Base-by-base conservation (phyloP, 2,113 vertebrate species). In the Oreocharis arfaki region DNA sequence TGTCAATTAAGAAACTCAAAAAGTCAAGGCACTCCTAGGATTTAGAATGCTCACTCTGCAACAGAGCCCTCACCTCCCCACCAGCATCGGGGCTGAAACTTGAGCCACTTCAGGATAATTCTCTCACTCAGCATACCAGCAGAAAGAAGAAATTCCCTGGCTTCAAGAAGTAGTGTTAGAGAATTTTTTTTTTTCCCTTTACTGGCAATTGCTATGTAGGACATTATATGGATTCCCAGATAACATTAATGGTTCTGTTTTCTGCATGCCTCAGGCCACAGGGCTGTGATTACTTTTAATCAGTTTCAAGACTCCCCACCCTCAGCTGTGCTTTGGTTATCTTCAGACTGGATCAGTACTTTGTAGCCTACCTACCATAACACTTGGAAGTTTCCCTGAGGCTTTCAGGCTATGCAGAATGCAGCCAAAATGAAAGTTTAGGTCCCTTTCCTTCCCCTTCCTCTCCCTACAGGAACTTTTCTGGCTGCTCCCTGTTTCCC, bases 251-350 rank as follows among this genome's bases (percentile, higher is more conserved):
- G 90, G 71, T 74, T 94, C 87, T 95, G 92, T 71, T 97, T 97
- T 92, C 92, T 95, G 71, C 95, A 80, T 35, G 95, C 95, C 95
- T 96, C 74, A 1, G 93, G 95, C 92, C 95, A 96, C 82, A 59
- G 73, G 92, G 52, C 79, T 96, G 87, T 95, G 93, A 97, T 96
- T 95, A 93, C 87, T 96, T 96, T 96, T 95, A 96, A 96, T 96
- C 95, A 83, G 93, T 96, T 97, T 95, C 93, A 96, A 95, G 96
- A 87, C 93, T 94, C 93, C 94, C 93, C 94, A 87, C 55, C 94
- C 91, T 96, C 61, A 80, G 84, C 91, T 76, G 67, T 23, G 75
- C 93, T 90, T 94, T 86, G 87, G 90, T 91, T 94, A 95, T 95
- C 93, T 96, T 83, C 85, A 80, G 68, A 86, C 84, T 96, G 91